Evolutionary conservation across 2,113 vertebrate species (phyloP).

Genomic region (Clarias magur): DNA sequence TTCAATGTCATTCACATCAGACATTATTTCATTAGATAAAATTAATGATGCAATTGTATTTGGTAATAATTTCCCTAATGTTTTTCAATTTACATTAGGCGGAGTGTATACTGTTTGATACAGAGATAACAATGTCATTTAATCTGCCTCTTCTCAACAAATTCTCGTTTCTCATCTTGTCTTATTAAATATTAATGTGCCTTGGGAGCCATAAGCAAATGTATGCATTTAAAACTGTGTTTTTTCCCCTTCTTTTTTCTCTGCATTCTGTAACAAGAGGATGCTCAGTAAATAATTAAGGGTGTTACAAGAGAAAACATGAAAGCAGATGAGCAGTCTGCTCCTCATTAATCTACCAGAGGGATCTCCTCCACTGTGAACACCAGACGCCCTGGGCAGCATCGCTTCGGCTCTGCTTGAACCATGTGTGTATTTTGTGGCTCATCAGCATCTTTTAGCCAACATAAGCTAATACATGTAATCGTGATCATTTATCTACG

Average conservation of each 20-base stretch:
- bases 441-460: constrained; percentile 4
- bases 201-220: constrained; percentile 12
- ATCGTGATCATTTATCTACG: neutral
- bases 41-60: neutral
- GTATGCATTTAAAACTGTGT: constrained; percentile 33
- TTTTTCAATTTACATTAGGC: neutral
- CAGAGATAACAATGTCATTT: neutral
- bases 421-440: neutral
- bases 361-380: constrained; percentile 36
- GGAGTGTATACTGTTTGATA: neutral
- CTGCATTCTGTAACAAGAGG: constrained; percentile 31
- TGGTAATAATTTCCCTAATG: neutral
- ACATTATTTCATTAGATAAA: neutral
- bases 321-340: constrained; percentile 38
- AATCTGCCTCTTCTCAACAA: neutral
- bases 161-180: constrained; percentile 18
- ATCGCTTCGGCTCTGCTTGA: neutral
- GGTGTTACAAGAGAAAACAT: constrained; percentile 35
- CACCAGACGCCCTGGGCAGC: constrained; percentile 23
- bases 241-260: neutral
- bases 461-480: neutral
- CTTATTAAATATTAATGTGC: constrained; percentile 36
- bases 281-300: constrained; percentile 42
- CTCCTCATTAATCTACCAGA: constrained; percentile 37
- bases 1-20: neutral